Conservation (phyloP, 1,140 invertebrate species). For the Diorhabda sublineata region DNA sequence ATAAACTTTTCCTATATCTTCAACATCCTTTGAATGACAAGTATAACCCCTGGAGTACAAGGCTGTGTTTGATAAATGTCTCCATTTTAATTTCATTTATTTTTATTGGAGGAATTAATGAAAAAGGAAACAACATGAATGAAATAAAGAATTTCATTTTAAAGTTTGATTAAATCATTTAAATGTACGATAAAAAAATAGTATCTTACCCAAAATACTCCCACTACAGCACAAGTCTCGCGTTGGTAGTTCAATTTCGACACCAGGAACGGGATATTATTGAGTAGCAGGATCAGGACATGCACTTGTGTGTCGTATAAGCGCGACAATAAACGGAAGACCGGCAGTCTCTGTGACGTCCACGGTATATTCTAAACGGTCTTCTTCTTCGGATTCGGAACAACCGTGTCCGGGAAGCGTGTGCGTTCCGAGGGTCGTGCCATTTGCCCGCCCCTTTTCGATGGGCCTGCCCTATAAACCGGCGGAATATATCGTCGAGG, state of each 20-base stretch:
- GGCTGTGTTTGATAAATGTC: no score
- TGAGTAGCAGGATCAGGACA: not conserved
- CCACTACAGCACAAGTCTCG: not conserved
- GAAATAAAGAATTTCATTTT: no score
- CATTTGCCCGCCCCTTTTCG: slow-evolving; percentile 31
- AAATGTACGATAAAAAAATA: no score
- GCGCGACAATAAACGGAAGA: slow-evolving; percentile 11
- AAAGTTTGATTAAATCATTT: no score
- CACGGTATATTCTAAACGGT: slow-evolving; percentile 27
- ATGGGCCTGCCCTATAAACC: slow-evolving; percentile 4
- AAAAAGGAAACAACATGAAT: no score
- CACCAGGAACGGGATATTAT: not conserved
- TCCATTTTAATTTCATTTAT: no score
- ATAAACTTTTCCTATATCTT: no score
- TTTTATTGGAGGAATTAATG: no score
- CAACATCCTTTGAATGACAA: no score
- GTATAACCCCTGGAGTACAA: no score
- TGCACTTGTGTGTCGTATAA: not conserved
- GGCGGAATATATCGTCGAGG: not conserved
- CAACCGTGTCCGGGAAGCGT: slow-evolving; percentile 15
- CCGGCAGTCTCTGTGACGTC: slow-evolving; percentile 21
- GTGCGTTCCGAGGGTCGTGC: slow-evolving; percentile 29
- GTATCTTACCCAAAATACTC: no score
- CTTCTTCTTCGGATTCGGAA: slow-evolving; percentile 8
- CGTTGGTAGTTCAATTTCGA: not conserved